A percentile compares a stretch with the other conserved stretches of the same genome.
These are phyloP conservation scores for Bolinopsis microptera DNA, from an alignment of 37 sponge, comb jelly and placozoan genomes.

Conservation along the genomic window DNA sequence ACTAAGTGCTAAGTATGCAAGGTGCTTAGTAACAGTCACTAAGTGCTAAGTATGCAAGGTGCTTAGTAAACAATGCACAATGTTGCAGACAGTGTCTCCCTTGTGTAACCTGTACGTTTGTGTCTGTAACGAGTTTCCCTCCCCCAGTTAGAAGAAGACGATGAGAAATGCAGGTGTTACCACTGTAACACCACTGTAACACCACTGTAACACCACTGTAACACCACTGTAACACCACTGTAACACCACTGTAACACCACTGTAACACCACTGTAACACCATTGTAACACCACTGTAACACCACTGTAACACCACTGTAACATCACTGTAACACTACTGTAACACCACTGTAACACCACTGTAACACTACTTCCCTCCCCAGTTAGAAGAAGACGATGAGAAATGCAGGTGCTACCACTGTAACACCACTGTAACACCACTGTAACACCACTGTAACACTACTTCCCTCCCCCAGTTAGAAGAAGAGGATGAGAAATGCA, in stretches of 20 bases:
- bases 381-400: neutral
- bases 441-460: neutral
- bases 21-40: too few relatives aligned
- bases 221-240: neutral
- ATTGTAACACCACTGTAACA: neutral
- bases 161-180: neutral
- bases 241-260: neutral
- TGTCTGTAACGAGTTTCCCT: too few relatives aligned
- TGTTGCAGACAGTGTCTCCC: too few relatives aligned
- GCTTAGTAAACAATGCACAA: too few relatives aligned
- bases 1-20: too few relatives aligned
- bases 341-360: neutral
- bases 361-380: neutral
- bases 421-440: neutral
- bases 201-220: neutral
- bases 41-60: too few relatives aligned
- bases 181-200: neutral
- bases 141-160: neutral
- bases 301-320: neutral
- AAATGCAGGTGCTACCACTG: neutral
- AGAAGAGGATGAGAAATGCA: constrained; percentile 33
- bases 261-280: neutral
- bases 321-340: neutral
- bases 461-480: neutral
- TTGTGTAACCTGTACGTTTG: too few relatives aligned